Evolutionary conservation across 2,797 vertebrate species (phyloP).

Genomic region (Pseudochromis fuscus): DNA sequence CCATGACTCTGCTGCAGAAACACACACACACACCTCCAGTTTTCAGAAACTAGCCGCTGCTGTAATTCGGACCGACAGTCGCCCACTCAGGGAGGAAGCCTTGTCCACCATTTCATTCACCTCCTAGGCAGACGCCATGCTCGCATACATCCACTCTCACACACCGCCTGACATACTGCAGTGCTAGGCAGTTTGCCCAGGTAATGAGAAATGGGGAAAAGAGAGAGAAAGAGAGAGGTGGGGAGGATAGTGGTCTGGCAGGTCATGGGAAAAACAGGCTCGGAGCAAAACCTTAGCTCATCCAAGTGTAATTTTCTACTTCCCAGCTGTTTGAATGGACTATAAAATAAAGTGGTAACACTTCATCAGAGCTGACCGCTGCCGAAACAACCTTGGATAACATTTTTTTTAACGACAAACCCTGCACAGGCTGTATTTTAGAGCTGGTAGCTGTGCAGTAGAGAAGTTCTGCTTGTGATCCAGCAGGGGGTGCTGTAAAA

Average conservation of each 20-base stretch:
- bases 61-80: slow-evolving; percentile 46
- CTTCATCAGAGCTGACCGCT: slow-evolving; percentile 26
- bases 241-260: slow-evolving; percentile 39
- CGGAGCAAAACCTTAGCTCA: slow-evolving; percentile 32
- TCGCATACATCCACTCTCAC: slow-evolving; percentile 23
- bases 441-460: too few species aligned
- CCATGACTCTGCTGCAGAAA: slow-evolving; percentile 38
- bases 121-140: slow-evolving; percentile 44
- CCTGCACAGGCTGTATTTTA: too few species aligned
- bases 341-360: slow-evolving; percentile 38
- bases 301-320: slow-evolving; percentile 32
- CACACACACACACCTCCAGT: slow-evolving; percentile 24
- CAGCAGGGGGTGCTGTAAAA: too few species aligned
- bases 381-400: slow-evolving; percentile 25
- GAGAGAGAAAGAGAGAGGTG: neutral
- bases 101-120: slow-evolving; percentile 67
- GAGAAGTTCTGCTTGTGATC: too few species aligned
- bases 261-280: slow-evolving; percentile 55
- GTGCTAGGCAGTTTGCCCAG: slow-evolving; percentile 62
- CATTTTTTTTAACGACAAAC: too few species aligned
- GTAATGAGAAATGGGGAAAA: slow-evolving; percentile 59
- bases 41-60: slow-evolving; percentile 2
- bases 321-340: slow-evolving; percentile 48
- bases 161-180: slow-evolving; percentile 65
- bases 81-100: slow-evolving; percentile 48